These are phyloP conservation scores for Sthenelais limicola DNA, from an alignment of 2,888 invertebrate species.

Conservation along the genomic window DNA sequence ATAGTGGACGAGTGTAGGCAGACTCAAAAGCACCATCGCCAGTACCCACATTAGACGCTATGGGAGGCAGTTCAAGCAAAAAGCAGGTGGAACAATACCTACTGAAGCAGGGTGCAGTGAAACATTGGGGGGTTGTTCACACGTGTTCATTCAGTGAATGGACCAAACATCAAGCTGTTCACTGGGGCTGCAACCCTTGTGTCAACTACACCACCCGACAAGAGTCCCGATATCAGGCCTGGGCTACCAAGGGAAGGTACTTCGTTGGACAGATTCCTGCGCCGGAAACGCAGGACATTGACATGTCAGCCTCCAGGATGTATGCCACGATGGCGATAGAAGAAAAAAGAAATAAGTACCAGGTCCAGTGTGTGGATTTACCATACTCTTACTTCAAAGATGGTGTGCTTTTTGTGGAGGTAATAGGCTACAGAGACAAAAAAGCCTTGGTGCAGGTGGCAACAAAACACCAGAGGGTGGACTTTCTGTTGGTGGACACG, in stretches of 20 bases:
- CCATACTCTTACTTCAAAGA: conserved; percentile 39
- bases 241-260: conserved; percentile 36
- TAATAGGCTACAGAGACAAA: conserved; percentile 1
- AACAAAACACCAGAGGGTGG: conserved; percentile 20
- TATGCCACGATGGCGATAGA: conserved; percentile 40
- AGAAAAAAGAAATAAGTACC: conserved; percentile 36
- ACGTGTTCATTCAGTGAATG: conserved; percentile 27
- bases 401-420: conserved; percentile 29
- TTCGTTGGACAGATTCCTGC: conserved; percentile 27
- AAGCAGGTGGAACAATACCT: conserved; percentile 26
- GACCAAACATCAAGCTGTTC: conserved; percentile 25
- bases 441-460: conserved; percentile 34
- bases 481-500: conserved; percentile 29
- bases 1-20: no score
- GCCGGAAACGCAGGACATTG: conserved; percentile 39
- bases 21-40: no score
- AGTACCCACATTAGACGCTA: not conserved
- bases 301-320: conserved; percentile 34
- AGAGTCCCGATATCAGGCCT: conserved; percentile 30
- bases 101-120: conserved; percentile 14
- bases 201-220: conserved; percentile 37
- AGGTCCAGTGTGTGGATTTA: conserved; percentile 35
- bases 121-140: conserved; percentile 28
- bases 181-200: conserved; percentile 38
- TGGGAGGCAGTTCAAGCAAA: conserved; percentile 14